phyloP scores from a whole-genome alignment of 2,113 vertebrate species.

The Tragelaphus buxtoni region DNA sequence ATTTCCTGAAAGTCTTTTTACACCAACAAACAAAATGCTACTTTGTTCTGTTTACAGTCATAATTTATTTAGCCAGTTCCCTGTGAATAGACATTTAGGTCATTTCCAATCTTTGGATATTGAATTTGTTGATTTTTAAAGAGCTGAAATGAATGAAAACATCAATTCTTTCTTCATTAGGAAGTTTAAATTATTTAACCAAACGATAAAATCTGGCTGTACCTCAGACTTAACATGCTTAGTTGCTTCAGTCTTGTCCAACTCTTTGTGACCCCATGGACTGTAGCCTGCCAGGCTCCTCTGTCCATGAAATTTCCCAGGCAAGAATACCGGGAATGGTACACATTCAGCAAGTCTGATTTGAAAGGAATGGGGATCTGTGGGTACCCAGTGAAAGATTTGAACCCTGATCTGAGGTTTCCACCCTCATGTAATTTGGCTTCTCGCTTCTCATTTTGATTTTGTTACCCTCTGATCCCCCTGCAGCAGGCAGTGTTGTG shows the following conservation, averaged over 20 bases:
- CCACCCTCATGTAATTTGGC: not conserved
- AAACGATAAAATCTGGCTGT: not conserved
- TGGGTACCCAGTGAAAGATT: not conserved
- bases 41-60: not conserved
- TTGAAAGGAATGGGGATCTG: not conserved
- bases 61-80: not conserved
- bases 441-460: not conserved
- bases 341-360: not conserved
- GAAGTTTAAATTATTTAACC: not conserved
- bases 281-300: not conserved
- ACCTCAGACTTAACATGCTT: not conserved
- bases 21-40: not conserved
- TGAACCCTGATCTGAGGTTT: not conserved
- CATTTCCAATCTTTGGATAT: not conserved
- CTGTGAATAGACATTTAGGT: not conserved
- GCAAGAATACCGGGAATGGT: not conserved
- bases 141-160: not conserved
- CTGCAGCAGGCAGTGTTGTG: not conserved
- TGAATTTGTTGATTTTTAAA: conserved; percentile 37
- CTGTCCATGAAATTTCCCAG: not conserved
- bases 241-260: not conserved
- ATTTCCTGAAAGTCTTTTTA: not conserved
- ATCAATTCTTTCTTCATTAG: conserved; percentile 4
- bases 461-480: not conserved
- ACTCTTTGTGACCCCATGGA: not conserved